Evolutionary conservation across 2,797 vertebrate species (phyloP), one percentile per base, ranked within the genome.

Genomic region (Sternotherus odoratus): DNA sequence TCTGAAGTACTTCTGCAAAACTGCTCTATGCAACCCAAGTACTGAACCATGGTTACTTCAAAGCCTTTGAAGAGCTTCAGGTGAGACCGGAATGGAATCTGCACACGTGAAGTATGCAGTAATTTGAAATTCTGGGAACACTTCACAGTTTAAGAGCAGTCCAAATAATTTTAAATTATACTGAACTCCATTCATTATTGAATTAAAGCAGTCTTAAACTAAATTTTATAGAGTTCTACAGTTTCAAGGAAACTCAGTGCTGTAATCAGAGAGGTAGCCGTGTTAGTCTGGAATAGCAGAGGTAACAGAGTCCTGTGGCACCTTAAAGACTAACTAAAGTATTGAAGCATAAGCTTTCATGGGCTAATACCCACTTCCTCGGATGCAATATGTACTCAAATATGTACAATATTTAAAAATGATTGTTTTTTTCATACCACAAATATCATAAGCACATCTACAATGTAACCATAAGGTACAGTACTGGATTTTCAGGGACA

Each of bases 21-120:
- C 49, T 63, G 54, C 77, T 94, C 90, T 86, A 4, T 83, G 88
- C 83, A 88, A 92, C 54, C 33, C 86, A 87, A 96, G 85, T 69
- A 87, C 26, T 83, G 82, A 60, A 94, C 39, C 49, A 86, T 36
- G 63, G 82, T 77, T 87, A 96, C 97, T 97, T 97, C 93, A 96
- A 91, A 95, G 91, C n/a, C 80, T 96, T 89, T 96, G 88, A 94
- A 98, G 90, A 85, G 83, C 93, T 91, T 87, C 8, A 91, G 86
- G 89, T 93, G 95, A 95, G 82, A 90, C 92, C 26, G 79, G 63
- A 96, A 96, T 86, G 92, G 92, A 87, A 83, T 72, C 49, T 50
- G 86, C 75, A 90, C 77, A 90, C 54, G 26, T 82, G 87, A 63
- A 84, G 90, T 96, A 95, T 95, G n/a, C 54, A 91, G 36, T 48